Conservation (phyloP, 2,888 invertebrate species). For the Lithosia quadra region DNA sequence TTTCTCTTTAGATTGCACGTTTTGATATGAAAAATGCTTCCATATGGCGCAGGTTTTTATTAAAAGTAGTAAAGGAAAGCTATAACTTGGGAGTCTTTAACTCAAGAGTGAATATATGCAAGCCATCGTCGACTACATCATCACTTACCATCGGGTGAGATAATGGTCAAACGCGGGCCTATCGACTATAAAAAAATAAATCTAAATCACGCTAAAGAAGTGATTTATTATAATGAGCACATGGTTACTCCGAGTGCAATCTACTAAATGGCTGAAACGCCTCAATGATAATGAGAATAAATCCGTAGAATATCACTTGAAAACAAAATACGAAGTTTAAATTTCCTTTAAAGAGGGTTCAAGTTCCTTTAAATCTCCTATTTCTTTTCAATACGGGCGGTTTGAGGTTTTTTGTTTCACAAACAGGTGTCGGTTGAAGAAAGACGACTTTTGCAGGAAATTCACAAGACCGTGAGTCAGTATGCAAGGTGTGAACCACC, state of each 20-base stretch:
- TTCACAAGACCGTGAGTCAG: conserved; percentile 58
- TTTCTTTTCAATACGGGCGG: not conserved
- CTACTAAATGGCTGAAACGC: not conserved
- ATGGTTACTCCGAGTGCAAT: not conserved
- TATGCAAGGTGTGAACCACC: conserved; percentile 54
- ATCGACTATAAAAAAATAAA: too few relatives aligned
- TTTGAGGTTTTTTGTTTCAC: not conserved
- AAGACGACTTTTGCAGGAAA: conserved; percentile 39
- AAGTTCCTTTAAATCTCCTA: not conserved
- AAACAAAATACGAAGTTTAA: not conserved
- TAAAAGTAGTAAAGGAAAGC: too few relatives aligned
- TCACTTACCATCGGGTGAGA: too few relatives aligned
- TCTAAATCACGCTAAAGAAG: too few relatives aligned
- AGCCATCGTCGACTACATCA: too few relatives aligned
- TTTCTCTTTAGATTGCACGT: not conserved
- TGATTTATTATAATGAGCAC: too few relatives aligned
- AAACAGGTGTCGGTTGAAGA: conserved; percentile 1
- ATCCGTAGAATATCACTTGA: not conserved
- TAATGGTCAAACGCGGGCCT: too few relatives aligned
- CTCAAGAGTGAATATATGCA: too few relatives aligned
- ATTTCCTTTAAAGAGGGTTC: not conserved
- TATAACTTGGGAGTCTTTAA: too few relatives aligned
- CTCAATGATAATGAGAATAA: too few relatives aligned
- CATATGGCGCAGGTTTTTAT: too few relatives aligned
- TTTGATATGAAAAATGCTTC: conserved; percentile 21